Evolutionary conservation across 2,113 vertebrate genomes (phyloP).

Genomic region (Chunga burmeisteri): DNA sequence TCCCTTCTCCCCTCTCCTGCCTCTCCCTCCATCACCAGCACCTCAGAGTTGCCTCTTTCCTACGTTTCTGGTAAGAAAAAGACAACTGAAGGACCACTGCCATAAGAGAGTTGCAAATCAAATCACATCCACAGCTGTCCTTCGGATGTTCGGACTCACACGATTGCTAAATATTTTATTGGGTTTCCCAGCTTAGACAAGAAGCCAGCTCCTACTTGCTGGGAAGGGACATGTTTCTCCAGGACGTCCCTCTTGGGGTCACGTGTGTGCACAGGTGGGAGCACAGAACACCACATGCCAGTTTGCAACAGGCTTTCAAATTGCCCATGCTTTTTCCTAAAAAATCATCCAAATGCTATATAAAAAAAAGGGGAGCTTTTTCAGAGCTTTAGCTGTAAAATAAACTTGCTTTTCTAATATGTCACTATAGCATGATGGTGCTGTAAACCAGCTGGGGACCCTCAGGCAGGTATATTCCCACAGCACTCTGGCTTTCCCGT

Average conservation of each 20-base stretch:
- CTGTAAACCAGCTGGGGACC: neutral
- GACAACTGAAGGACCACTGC: neutral
- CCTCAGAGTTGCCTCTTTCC: neutral
- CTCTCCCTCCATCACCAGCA: neutral
- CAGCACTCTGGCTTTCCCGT: neutral
- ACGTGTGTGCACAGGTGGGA: fast-evolving
- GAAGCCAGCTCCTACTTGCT: neutral
- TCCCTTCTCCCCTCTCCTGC: neutral
- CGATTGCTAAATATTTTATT: neutral
- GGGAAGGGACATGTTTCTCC: neutral
- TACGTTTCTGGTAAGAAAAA: neutral
- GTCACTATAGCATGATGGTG: fast-evolving
- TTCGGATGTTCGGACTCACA: neutral
- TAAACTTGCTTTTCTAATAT: neutral
- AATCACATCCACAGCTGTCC: neutral
- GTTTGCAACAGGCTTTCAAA: neutral
- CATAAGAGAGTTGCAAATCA: neutral
- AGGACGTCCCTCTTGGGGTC: neutral
- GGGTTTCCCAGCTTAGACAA: neutral
- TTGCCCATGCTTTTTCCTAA: neutral
- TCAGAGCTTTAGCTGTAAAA: neutral
- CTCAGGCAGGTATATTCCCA: neutral
- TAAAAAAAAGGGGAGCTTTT: neutral
- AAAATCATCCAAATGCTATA: neutral
- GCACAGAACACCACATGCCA: fast-evolving